These are phyloP conservation scores for Propithecus coquereli DNA, from an alignment of 2,113 vertebrate species.

Conservation along the genomic window DNA sequence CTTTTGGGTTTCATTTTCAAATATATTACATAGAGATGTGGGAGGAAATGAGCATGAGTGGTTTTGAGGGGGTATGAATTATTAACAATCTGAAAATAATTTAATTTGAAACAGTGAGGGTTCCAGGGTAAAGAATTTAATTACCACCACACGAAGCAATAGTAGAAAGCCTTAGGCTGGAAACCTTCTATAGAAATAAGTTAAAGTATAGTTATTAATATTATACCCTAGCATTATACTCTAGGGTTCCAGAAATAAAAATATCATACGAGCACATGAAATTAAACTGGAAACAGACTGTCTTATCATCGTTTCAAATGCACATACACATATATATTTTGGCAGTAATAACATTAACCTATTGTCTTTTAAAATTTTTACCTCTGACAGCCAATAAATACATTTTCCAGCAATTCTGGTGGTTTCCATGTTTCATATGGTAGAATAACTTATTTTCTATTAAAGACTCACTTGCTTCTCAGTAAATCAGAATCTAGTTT, in stretches of 20 bases:
- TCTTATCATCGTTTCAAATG: background rate
- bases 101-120: conserved; percentile 12
- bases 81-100: conserved; percentile 36
- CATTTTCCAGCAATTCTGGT: conserved; percentile 2
- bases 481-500: background rate
- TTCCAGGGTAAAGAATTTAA: conserved; percentile 26
- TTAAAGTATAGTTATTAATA: background rate
- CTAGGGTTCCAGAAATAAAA: conserved; percentile 11
- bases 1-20: background rate
- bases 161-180: background rate
- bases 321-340: background rate
- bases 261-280: background rate
- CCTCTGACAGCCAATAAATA: background rate
- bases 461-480: background rate
- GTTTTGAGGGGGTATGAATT: background rate
- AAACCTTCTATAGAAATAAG: conserved; percentile 13
- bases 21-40: background rate
- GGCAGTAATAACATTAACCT: background rate
- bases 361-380: background rate
- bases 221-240: background rate
- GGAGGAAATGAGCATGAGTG: background rate
- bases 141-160: background rate
- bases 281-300: background rate
- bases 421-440: background rate
- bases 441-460: conserved; percentile 16